These are phyloP conservation scores for Cryptocheilus praepositus DNA, from an alignment of 2,888 invertebrate genomes.

Conservation along the genomic window DNA sequence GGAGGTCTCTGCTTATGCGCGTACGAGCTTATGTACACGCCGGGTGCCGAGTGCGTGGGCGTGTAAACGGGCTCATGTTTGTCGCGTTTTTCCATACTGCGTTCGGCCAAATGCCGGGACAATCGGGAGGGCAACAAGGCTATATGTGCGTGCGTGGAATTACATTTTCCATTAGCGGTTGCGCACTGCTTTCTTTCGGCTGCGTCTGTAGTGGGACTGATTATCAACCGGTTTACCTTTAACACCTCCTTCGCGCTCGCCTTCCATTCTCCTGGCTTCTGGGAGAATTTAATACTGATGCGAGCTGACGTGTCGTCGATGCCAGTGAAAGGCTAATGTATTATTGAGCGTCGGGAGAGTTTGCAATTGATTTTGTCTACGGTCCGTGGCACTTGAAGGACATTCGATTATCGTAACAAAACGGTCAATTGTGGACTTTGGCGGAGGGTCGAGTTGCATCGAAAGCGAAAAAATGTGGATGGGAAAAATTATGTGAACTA, in stretches of 20 bases:
- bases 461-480: too few relatives aligned
- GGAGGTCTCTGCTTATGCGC: conserved; percentile 9
- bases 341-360: too few relatives aligned
- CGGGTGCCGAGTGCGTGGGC: neutral
- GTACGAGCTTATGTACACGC: neutral
- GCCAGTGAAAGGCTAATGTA: too few relatives aligned
- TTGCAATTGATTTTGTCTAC: too few relatives aligned
- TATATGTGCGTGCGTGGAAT: conserved; percentile 40
- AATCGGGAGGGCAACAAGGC: conserved; percentile 1
- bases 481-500: too few relatives aligned
- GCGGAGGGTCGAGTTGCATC: too few relatives aligned
- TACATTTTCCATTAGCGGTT: conserved; percentile 63
- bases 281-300: conserved; percentile 7
- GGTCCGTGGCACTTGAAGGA: too few relatives aligned
- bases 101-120: conserved; percentile 27
- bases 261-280: conserved; percentile 34
- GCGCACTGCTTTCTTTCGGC: conserved; percentile 43
- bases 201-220: conserved; percentile 50
- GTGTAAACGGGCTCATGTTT: neutral
- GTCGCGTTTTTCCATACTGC: conserved; percentile 19
- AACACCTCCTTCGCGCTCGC: conserved; percentile 22
- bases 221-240: conserved; percentile 50
- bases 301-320: too few relatives aligned
- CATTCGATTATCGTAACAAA: too few relatives aligned
- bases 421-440: too few relatives aligned